These are phyloP conservation scores for Panurus biarmicus DNA, from an alignment of 2,113 vertebrate species.

Conservation along the genomic window DNA sequence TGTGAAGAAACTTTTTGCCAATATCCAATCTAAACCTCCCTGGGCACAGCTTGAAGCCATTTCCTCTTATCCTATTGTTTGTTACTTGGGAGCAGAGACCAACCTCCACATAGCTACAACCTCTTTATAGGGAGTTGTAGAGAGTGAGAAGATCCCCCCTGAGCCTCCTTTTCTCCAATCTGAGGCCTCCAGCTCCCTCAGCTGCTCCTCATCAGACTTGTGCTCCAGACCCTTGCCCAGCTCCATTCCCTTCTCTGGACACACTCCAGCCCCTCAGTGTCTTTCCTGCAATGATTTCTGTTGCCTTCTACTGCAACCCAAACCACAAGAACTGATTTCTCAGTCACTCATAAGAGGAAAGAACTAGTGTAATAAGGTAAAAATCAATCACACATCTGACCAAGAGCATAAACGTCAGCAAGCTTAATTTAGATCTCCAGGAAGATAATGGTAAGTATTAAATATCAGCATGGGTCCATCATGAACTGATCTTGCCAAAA, in stretches of 20 bases:
- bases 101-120: accelerated
- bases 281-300: neutral
- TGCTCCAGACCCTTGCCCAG: neutral
- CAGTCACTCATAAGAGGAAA: neutral
- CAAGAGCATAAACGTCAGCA: neutral
- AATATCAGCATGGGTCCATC: neutral
- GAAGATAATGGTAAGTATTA: neutral
- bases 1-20: neutral
- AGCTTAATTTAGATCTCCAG: neutral
- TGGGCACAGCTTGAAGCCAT: neutral
- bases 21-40: neutral
- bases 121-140: accelerated
- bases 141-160: accelerated
- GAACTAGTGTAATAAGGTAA: neutral
- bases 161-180: neutral
- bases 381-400: neutral
- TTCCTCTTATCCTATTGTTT: neutral
- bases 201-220: neutral
- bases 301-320: neutral
- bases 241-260: accelerated
- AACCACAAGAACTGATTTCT: neutral
- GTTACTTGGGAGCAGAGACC: neutral
- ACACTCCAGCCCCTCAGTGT: accelerated
- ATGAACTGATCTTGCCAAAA: neutral
- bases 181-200: neutral